Evolutionary conservation across 2,113 vertebrate species (phyloP).

Genomic region (Octodon degus): DNA sequence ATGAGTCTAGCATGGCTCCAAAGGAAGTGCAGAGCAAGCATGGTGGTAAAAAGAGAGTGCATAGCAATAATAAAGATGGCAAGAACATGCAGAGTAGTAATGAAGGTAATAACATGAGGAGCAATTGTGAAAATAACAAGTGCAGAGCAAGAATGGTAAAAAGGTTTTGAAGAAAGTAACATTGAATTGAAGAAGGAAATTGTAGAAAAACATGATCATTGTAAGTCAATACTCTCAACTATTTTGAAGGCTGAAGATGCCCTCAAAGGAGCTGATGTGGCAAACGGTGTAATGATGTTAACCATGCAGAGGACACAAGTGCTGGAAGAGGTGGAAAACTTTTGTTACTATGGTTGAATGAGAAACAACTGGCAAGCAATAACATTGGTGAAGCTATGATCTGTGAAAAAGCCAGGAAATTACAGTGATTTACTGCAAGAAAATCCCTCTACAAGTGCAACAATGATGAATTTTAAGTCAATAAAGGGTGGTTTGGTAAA

Average conservation of each 20-base stretch:
- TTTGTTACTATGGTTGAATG: neutral
- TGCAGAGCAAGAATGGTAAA: neutral
- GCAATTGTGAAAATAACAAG: too few species aligned
- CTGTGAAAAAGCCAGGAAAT: neutral
- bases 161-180: neutral
- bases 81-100: neutral
- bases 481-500: neutral
- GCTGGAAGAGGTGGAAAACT: neutral
- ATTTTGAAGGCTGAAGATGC: neutral
- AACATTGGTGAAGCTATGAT: too few species aligned
- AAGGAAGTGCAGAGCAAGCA: neutral
- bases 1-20: neutral
- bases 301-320: neutral
- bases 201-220: neutral
- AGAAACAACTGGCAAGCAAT: neutral
- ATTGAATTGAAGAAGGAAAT: neutral
- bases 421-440: neutral
- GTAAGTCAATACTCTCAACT: neutral
- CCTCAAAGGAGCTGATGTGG: neutral
- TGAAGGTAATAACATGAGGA: neutral
- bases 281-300: neutral
- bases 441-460: neutral
- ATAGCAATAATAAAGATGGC: too few species aligned
- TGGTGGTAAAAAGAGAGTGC: neutral
- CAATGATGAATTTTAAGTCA: neutral